Conservation (phyloP, 2,113 vertebrate genomes). For the Psilopsiagon aymara region DNA sequence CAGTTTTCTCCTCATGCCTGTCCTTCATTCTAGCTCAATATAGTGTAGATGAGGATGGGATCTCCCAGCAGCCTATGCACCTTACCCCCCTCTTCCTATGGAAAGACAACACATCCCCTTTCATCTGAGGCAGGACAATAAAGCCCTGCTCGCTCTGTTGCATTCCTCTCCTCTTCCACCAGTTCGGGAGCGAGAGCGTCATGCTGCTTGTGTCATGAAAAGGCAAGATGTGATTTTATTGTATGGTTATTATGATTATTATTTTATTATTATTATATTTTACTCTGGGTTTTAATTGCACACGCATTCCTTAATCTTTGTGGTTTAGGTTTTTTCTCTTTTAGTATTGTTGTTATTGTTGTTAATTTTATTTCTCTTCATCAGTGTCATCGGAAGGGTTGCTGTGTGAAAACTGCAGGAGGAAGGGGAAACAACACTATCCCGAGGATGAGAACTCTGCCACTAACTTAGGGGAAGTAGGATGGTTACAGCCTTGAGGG, state of each 20-base stretch:
- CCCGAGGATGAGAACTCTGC: neutral
- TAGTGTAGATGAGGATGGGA: constrained; percentile 6
- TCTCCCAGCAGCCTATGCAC: constrained; percentile 34
- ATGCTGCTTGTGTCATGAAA: constrained; percentile 72
- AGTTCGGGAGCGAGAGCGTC: constrained; percentile 55
- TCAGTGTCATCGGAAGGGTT: constrained; percentile 37
- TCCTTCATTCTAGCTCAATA: neutral
- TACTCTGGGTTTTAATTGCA: constrained; percentile 75
- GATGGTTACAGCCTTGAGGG: neutral
- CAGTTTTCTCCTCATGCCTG: neutral
- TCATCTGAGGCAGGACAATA: neutral
- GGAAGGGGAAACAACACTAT: neutral
- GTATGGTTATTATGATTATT: constrained; percentile 64
- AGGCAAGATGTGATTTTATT: constrained; percentile 70
- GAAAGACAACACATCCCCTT: neutral
- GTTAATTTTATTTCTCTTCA: constrained; percentile 52
- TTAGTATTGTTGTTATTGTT: constrained; percentile 21
- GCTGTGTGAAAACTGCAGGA: constrained; percentile 14
- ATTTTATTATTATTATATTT: constrained; percentile 70
- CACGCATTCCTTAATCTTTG: constrained; percentile 72
- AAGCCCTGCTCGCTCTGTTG: neutral
- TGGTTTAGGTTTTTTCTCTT: constrained; percentile 22
- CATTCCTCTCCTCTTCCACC: constrained; percentile 60
- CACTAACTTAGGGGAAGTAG: neutral
- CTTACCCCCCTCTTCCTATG: neutral